Evolutionary conservation across 2,113 vertebrate genomes (phyloP).

Genomic region (Protobothrops flavoviridis): DNA sequence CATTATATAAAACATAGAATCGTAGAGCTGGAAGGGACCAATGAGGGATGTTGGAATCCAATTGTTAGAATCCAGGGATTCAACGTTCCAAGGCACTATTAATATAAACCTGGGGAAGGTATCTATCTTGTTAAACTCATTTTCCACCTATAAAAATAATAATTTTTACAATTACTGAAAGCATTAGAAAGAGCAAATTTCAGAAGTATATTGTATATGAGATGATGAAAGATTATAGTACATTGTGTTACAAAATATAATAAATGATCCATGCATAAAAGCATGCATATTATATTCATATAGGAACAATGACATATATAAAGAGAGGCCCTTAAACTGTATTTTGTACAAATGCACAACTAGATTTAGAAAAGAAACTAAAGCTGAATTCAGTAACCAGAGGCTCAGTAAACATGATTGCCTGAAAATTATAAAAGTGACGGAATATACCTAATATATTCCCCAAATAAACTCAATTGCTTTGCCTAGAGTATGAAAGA

Average conservation of each 20-base stretch:
- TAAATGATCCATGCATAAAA: neutral
- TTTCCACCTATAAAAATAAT: neutral
- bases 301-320: neutral
- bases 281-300: neutral
- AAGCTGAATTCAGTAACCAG: neutral
- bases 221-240: neutral
- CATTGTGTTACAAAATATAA: neutral
- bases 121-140: neutral
- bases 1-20: neutral
- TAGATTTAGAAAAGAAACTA: neutral
- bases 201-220: neutral
- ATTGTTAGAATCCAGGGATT: neutral
- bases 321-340: neutral
- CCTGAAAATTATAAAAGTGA: neutral
- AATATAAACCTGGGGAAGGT: neutral
- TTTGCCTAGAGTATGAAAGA: slow-evolving; percentile 30
- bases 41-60: neutral
- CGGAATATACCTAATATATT: neutral
- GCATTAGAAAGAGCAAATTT: neutral
- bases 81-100: neutral
- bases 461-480: slow-evolving; percentile 42
- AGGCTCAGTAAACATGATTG: neutral
- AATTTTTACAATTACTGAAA: neutral
- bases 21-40: neutral
- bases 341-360: neutral